These are phyloP conservation scores for Tautogolabrus adspersus DNA, from an alignment of 2,113 vertebrate genomes.

Conservation along the genomic window DNA sequence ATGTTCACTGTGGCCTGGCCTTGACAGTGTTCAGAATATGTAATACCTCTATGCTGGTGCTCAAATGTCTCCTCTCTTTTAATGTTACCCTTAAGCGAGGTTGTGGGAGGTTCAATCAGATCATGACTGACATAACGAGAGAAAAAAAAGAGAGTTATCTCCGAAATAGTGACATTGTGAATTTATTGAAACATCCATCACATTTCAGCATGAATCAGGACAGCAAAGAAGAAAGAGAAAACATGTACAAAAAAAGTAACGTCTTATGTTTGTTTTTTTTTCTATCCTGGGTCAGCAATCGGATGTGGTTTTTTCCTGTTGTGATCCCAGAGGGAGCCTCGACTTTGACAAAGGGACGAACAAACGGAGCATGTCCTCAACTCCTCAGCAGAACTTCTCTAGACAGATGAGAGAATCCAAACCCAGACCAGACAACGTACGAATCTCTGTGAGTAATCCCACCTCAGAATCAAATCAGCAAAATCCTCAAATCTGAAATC, in stretches of 20 bases:
- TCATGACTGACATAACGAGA: slow-evolving; percentile 63
- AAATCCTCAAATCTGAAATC: slow-evolving; percentile 62
- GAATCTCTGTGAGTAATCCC: slow-evolving; percentile 11
- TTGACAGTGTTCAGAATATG: slow-evolving; percentile 58
- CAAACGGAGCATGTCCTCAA: slow-evolving; percentile 45
- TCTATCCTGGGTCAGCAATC: slow-evolving; percentile 32
- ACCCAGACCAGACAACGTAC: slow-evolving; percentile 47
- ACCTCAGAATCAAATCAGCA: slow-evolving; percentile 41
- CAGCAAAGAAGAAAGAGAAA: slow-evolving; percentile 30
- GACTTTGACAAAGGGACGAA: slow-evolving; percentile 35
- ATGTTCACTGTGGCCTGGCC: slow-evolving; percentile 41
- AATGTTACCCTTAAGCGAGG: slow-evolving; percentile 66
- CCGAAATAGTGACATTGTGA: slow-evolving; percentile 44
- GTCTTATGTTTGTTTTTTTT: slow-evolving; percentile 6
- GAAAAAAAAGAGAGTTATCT: slow-evolving; percentile 35
- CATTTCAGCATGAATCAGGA: slow-evolving; percentile 60
- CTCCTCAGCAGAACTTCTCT: slow-evolving; percentile 32
- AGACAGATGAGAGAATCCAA: slow-evolving; percentile 37
- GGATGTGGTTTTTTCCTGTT: slow-evolving; percentile 52
- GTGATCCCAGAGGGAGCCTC: slow-evolving; percentile 24
- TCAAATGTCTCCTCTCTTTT: slow-evolving; percentile 64
- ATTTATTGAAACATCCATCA: slow-evolving; percentile 69
- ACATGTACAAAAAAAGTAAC: slow-evolving; percentile 43
- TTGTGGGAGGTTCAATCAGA: slow-evolving; percentile 64
- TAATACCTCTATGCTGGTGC: slow-evolving; percentile 41